Base-by-base conservation (phyloP, 1,140 invertebrate species). In the Sitodiplosis mosellana region DNA sequence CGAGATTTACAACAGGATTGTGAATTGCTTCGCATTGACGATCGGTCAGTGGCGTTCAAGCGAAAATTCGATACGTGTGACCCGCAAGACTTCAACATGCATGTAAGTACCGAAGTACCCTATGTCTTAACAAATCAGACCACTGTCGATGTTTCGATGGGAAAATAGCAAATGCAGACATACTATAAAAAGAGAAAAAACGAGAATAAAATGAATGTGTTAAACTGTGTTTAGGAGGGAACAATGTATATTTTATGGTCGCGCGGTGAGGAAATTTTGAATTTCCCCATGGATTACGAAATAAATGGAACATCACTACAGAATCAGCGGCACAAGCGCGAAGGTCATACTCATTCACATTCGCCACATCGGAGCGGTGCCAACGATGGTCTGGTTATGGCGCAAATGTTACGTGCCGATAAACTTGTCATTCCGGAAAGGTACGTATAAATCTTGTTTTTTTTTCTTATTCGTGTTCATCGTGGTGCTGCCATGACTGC, bases 41-140 rank as follows among this genome's bases (percentile, higher is more conserved):
- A 70, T 33, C 71, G 76, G 50, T 56, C 71, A 4, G 70, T 91
- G 58, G 73, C 77, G 1, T 94, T 89, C 57, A 68, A 75, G 3
- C 70, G 90, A 48, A 76, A 80, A 59, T 94, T 95, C 57, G 83
- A 92, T 52, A 96, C 92, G 6, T 97, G 93, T 59, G 91, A 97
- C 63, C 64, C 74, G 11, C 64, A 81, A 17, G 92, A 97, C 67
- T 90, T 96, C 56, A 63, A 85, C 1, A 82, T 98, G 48, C 81
- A 91, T 67, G 84, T 84, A 66, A 70, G 63, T 55, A 18, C 18
- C 15, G 7, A 15, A 34, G 14, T 7, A 7, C 14, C 5, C 3
- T n/a, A 38, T 34, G 14, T 8, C 15, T 38, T 38, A 4, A 38
- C 5, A n/a, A 17, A 38, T 38, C 36, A 38, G 2, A 27, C 27